These are phyloP conservation scores for Hucho hucho DNA, from an alignment of 2,113 vertebrate genomes.

Conservation along the genomic window DNA sequence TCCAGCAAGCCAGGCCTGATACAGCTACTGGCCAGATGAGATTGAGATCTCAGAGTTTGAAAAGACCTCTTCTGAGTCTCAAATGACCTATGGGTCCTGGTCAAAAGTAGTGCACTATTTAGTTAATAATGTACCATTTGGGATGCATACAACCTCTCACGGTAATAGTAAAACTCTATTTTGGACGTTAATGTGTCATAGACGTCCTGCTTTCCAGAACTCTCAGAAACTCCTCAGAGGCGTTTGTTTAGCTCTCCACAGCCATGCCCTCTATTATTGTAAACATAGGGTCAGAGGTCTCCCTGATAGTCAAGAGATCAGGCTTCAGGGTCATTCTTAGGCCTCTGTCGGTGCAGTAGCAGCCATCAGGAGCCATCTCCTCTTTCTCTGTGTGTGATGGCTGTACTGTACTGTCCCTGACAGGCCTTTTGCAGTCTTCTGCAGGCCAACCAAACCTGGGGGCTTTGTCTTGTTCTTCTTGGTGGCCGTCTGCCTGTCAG, in stretches of 20 bases:
- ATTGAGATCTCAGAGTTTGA: slow-evolving; percentile 35
- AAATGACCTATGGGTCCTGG: too few relatives aligned
- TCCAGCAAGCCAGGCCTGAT: slow-evolving; percentile 9
- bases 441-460: slow-evolving; percentile 41
- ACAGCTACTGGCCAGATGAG: neutral
- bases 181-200: slow-evolving; percentile 39
- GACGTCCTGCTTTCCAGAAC: slow-evolving; percentile 15
- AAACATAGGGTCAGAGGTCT: slow-evolving; percentile 48
- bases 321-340: slow-evolving; percentile 39
- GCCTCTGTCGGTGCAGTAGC: neutral
- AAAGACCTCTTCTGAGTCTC: neutral
- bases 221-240: slow-evolving; percentile 21
- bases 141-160: neutral
- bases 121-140: too few relatives aligned
- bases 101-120: too few relatives aligned
- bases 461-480: slow-evolving; percentile 48
- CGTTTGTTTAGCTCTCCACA: slow-evolving; percentile 49
- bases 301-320: slow-evolving; percentile 27
- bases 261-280: slow-evolving; percentile 17
- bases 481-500: slow-evolving; percentile 54
- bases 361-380: neutral
- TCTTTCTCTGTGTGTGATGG: too few relatives aligned
- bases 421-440: neutral
- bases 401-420: neutral
- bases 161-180: slow-evolving; percentile 30